phyloP scores from a whole-genome alignment of 2,113 vertebrate genomes.

The Lepus timidus region DNA sequence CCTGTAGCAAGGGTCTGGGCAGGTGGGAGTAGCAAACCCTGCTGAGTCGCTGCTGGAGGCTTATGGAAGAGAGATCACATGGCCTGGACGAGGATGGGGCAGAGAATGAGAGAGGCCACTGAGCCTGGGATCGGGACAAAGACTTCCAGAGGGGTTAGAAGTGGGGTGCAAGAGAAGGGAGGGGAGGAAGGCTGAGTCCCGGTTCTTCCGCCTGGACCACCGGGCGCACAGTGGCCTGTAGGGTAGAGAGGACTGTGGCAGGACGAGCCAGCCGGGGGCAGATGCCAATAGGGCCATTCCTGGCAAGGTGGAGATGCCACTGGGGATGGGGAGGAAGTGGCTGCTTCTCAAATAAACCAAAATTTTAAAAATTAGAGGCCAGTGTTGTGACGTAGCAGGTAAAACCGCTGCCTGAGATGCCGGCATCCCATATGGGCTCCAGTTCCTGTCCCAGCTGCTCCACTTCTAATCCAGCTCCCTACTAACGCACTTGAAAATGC shows the following conservation, averaged over 20 bases:
- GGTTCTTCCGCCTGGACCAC: background rate
- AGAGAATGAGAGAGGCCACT: background rate
- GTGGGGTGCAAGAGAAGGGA: background rate
- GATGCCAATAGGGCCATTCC: too few species aligned
- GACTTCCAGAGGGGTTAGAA: background rate
- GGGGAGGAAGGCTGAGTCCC: background rate
- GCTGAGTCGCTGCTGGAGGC: accelerated
- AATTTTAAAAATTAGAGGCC: too few species aligned
- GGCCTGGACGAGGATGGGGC: background rate
- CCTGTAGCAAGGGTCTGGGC: background rate
- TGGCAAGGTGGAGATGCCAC: background rate
- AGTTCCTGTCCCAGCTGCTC: too few species aligned
- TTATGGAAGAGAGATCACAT: accelerated
- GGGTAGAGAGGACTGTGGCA: background rate
- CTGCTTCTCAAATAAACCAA: background rate
- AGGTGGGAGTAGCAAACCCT: background rate
- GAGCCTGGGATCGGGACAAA: background rate
- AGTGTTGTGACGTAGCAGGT: too few species aligned
- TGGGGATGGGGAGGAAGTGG: background rate
- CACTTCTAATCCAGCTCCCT: too few species aligned
- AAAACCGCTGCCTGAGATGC: too few species aligned
- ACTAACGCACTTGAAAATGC: too few species aligned
- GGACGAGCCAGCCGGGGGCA: background rate
- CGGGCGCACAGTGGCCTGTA: too few species aligned
- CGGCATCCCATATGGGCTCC: too few species aligned